Evolutionary conservation across 2,888 invertebrate genomes (phyloP).

Genomic region (Phlogophora meticulosa): DNA sequence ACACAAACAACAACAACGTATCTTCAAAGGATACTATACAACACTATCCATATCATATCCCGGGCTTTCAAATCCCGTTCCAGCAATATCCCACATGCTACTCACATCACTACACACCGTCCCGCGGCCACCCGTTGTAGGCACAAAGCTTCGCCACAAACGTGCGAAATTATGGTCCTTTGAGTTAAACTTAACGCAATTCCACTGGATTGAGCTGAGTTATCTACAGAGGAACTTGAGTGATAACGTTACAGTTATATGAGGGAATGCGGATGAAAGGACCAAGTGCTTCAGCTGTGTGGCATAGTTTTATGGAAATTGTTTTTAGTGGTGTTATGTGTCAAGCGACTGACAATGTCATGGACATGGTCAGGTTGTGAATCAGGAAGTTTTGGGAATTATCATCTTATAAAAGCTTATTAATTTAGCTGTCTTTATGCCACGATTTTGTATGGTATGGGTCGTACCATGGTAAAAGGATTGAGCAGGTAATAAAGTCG

Average conservation of each 20-base stretch:
- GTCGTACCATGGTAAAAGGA: too few species aligned
- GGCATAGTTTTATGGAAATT: slow-evolving; percentile 12
- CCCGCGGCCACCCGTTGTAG: slow-evolving; percentile 41
- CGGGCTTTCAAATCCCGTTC: slow-evolving; percentile 43
- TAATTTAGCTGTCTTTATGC: too few species aligned
- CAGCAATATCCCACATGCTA: slow-evolving; percentile 26
- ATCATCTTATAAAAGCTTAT: neutral
- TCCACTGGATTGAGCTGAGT: slow-evolving; percentile 48
- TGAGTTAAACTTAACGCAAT: slow-evolving; percentile 64
- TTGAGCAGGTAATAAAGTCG: too few species aligned
- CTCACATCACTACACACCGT: slow-evolving; percentile 42
- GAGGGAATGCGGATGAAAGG: slow-evolving; percentile 46
- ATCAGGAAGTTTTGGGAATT: neutral
- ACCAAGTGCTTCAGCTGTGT: slow-evolving; percentile 14
- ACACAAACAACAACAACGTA: slow-evolving; percentile 27
- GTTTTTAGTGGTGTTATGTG: slow-evolving; percentile 2
- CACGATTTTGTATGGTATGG: too few species aligned
- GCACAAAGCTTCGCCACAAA: slow-evolving; percentile 58
- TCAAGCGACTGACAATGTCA: neutral
- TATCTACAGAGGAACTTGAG: slow-evolving; percentile 47
- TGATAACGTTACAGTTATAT: slow-evolving; percentile 48
- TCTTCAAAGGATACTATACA: slow-evolving; percentile 40
- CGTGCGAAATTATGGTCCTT: slow-evolving; percentile 62
- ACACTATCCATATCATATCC: slow-evolving; percentile 16
- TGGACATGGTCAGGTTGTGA: neutral